Evolutionary conservation across 2,888 invertebrate genomes (phyloP).

Genomic region (Pammene fasciana): DNA sequence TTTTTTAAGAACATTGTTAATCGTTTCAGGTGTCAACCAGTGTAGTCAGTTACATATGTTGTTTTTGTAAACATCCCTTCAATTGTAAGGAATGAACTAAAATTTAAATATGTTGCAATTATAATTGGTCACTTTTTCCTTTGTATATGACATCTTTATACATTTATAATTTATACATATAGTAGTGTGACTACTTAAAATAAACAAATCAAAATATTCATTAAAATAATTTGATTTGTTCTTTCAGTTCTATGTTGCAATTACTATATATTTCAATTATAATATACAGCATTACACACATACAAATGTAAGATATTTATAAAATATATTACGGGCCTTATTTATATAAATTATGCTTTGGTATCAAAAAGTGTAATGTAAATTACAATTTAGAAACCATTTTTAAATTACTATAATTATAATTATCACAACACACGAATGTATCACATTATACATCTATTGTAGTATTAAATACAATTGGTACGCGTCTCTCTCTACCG

Average conservation of each 20-base stretch:
- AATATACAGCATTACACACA: slow-evolving; percentile 40
- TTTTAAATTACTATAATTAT: slow-evolving; percentile 44
- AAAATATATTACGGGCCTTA: background rate
- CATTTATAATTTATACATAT: too few species aligned
- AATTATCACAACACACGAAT: slow-evolving; percentile 69
- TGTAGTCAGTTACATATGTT: too few species aligned
- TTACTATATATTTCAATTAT: slow-evolving; percentile 37
- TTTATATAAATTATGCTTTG: background rate
- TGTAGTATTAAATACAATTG: slow-evolving; percentile 50
- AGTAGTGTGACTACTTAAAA: too few species aligned
- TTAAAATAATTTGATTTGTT: too few species aligned
- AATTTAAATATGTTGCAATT: too few species aligned
- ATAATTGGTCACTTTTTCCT: too few species aligned
- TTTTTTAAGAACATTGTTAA: too few species aligned
- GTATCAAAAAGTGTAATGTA: slow-evolving; percentile 15
- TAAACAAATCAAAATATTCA: too few species aligned
- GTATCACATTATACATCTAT: slow-evolving; percentile 65
- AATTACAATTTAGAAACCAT: slow-evolving; percentile 42
- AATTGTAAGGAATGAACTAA: slow-evolving; percentile 36
- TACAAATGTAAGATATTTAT: slow-evolving; percentile 1
- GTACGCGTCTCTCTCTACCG: slow-evolving; percentile 42
- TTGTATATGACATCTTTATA: too few species aligned
- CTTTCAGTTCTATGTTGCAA: too few species aligned
- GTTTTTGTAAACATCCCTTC: too few species aligned
- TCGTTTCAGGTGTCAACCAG: too few species aligned